Conservation (phyloP, 1,140 invertebrate species). For the Drosophila repletoides region DNA sequence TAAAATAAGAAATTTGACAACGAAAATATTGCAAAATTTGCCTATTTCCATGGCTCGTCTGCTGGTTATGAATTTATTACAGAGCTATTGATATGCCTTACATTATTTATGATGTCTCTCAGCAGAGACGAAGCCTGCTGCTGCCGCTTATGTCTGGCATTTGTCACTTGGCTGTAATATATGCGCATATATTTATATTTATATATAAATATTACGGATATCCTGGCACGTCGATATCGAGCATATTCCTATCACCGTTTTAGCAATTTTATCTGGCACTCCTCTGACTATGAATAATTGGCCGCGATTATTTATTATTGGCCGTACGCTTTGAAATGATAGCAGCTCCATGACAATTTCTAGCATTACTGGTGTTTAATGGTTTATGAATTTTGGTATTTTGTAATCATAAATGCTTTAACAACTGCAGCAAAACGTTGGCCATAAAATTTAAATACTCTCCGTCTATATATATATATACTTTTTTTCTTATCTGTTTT, state of each 20-base stretch:
- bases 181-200: slow-evolving; percentile 47
- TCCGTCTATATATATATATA: background rate
- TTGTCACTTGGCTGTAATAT: slow-evolving; percentile 53
- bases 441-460: slow-evolving; percentile 33
- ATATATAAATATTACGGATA: slow-evolving; percentile 18
- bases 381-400: slow-evolving; percentile 23
- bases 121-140: slow-evolving; percentile 27
- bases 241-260: slow-evolving; percentile 11
- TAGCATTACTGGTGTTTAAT: background rate
- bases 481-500: slow-evolving; percentile 10
- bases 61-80: slow-evolving; percentile 62
- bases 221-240: slow-evolving; percentile 17
- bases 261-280: slow-evolving; percentile 21
- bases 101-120: slow-evolving; percentile 66
- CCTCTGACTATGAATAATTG: slow-evolving; percentile 58
- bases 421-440: slow-evolving; percentile 22
- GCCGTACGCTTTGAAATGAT: slow-evolving; percentile 23
- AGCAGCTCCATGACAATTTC: slow-evolving; percentile 10
- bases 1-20: too few relatives aligned
- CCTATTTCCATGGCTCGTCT: slow-evolving; percentile 2
- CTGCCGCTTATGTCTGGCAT: slow-evolving; percentile 31
- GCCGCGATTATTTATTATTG: slow-evolving; percentile 45
- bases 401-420: slow-evolving; percentile 16
- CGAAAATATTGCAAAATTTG: too few relatives aligned
- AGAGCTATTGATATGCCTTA: slow-evolving; percentile 48